These are phyloP conservation scores for Eidolon dupreanum DNA, from an alignment of 2,797 vertebrate genomes.

Conservation along the genomic window DNA sequence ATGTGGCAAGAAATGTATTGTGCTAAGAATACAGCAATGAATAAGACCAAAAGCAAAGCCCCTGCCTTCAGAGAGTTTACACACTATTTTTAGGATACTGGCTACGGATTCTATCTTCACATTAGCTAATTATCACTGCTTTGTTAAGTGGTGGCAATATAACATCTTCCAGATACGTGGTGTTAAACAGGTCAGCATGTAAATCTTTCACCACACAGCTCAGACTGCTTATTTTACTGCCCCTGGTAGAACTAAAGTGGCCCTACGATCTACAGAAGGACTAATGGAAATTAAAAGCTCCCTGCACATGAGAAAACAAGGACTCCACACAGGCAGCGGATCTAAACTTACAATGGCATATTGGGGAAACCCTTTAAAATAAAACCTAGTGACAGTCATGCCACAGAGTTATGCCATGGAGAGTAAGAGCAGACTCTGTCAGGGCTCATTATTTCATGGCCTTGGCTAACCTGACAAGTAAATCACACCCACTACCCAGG, in stretches of 20 bases:
- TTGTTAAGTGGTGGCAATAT: background rate
- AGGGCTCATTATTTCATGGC: background rate
- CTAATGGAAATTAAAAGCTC: background rate
- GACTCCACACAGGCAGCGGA: background rate
- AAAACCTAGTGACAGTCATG: background rate
- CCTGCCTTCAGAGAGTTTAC: background rate
- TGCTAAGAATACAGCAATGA: background rate
- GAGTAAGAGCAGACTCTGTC: background rate
- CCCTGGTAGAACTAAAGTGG: background rate
- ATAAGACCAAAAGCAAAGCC: background rate
- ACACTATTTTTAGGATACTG: background rate
- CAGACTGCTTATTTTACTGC: background rate
- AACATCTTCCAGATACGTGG: background rate
- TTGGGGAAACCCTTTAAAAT: background rate
- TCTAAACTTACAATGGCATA: background rate
- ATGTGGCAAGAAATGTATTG: background rate
- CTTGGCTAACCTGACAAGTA: background rate
- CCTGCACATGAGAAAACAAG: background rate
- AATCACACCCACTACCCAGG: background rate
- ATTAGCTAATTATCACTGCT: background rate
- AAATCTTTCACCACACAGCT: background rate
- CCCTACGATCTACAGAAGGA: background rate
- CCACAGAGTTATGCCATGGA: background rate
- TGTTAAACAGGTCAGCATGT: background rate
- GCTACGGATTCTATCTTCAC: background rate